Evolutionary conservation across 2,888 invertebrate species (phyloP).

Genomic region (Acrobasis consociella): DNA sequence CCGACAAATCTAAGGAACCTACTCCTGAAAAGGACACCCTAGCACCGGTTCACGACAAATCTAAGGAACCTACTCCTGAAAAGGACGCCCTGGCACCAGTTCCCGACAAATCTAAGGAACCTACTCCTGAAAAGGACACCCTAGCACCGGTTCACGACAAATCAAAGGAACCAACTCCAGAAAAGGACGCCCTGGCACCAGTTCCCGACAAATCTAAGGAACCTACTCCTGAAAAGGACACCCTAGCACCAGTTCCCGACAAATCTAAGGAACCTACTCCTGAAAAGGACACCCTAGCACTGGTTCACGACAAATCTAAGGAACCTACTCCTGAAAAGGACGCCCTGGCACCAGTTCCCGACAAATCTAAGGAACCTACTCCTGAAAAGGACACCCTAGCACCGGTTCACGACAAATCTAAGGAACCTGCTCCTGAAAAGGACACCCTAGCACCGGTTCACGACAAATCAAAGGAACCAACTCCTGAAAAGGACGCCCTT

Average conservation of each 20-base stretch:
- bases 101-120: not conserved
- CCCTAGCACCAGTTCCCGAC: not conserved
- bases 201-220: slow-evolving; percentile 11
- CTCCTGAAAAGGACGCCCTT: slow-evolving; percentile 24
- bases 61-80: not conserved
- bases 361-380: not conserved
- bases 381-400: not conserved
- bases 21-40: not conserved
- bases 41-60: not conserved
- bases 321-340: not conserved
- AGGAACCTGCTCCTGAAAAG: slow-evolving; percentile 28
- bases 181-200: not conserved
- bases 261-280: slow-evolving; percentile 8
- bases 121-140: not conserved
- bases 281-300: not conserved
- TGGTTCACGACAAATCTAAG: slow-evolving; percentile 20
- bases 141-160: not conserved
- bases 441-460: not conserved
- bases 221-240: slow-evolving; percentile 16
- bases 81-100: not conserved
- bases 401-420: slow-evolving; percentile 2
- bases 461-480: slow-evolving; percentile 24
- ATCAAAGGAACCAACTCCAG: slow-evolving; percentile 5
- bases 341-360: not conserved
- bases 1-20: too few relatives aligned